phyloP scores from a whole-genome alignment of 2,113 vertebrate species.

The Psettodes erumei region DNA sequence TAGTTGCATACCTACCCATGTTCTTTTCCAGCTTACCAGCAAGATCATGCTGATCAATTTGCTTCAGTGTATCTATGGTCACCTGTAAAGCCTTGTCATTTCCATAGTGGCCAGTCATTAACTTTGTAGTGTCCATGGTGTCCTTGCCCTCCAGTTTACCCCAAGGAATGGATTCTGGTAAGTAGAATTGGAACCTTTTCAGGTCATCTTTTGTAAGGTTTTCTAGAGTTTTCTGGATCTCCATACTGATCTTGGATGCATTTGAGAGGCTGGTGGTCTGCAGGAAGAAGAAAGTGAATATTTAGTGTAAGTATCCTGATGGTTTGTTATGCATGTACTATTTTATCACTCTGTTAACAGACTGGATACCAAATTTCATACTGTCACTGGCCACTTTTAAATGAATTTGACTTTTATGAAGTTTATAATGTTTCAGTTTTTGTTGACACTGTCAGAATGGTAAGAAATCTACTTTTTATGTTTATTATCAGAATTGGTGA shows the following conservation, averaged over 20 bases:
- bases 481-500: too few relatives aligned
- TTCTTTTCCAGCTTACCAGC: fast-evolving
- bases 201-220: neutral
- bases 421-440: too few relatives aligned
- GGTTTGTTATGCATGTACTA: neutral
- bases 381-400: too few relatives aligned
- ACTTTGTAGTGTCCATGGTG: neutral
- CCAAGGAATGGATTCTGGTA: neutral
- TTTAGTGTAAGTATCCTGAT: too few relatives aligned
- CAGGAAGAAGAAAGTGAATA: neutral
- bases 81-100: neutral
- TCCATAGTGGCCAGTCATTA: conserved; percentile 33
- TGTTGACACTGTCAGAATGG: too few relatives aligned
- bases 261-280: neutral
- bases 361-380: neutral
- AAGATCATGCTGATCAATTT: neutral
- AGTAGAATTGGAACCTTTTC: neutral
- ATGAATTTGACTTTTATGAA: too few relatives aligned
- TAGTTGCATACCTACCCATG: conserved; percentile 54
- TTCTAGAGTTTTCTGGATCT: neutral
- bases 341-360: neutral
- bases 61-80: neutral
- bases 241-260: fast-evolving
- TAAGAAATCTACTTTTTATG: too few relatives aligned
- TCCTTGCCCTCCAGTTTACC: conserved; percentile 14